Percentiles rank a stretch among this genome's conserved stretches.
phyloP scores from a whole-genome alignment of 2,888 invertebrate genomes.

The Ditula angustiorana region DNA sequence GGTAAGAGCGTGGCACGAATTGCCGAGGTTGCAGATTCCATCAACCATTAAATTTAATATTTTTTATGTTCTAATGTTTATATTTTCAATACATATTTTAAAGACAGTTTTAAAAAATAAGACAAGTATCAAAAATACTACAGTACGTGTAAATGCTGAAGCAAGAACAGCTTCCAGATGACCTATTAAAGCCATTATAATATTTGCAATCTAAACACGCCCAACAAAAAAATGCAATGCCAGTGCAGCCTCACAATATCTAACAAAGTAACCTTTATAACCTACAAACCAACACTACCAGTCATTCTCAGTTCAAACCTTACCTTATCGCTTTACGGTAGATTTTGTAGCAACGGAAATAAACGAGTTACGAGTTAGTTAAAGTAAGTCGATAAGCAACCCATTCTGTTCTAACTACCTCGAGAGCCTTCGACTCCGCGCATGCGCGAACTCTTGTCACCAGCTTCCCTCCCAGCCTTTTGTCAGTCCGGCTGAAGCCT shows the following conservation, averaged over 20 bases:
- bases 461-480: constrained; percentile 27
- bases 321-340: not conserved
- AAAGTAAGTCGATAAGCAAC: not conserved
- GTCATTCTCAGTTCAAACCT: not conserved
- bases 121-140: too few relatives aligned
- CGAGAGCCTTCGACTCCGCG: not conserved
- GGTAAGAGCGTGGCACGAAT: too few relatives aligned
- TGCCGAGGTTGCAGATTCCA: too few relatives aligned
- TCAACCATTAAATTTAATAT: too few relatives aligned
- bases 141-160: too few relatives aligned
- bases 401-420: constrained; percentile 7
- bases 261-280: not conserved
- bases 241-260: not conserved
- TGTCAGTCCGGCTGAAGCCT: constrained; percentile 16
- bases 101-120: too few relatives aligned
- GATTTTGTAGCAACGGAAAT: not conserved
- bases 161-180: not conserved
- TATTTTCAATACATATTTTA: too few relatives aligned
- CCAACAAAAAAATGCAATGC: constrained; percentile 12
- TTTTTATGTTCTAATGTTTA: too few relatives aligned
- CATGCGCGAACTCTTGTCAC: constrained; percentile 21
- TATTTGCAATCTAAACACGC: not conserved
- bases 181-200: not conserved
- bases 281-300: not conserved
- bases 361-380: not conserved